Base-by-base conservation (phyloP, 2,888 invertebrate species). In the Helicoverpa assulta region DNA sequence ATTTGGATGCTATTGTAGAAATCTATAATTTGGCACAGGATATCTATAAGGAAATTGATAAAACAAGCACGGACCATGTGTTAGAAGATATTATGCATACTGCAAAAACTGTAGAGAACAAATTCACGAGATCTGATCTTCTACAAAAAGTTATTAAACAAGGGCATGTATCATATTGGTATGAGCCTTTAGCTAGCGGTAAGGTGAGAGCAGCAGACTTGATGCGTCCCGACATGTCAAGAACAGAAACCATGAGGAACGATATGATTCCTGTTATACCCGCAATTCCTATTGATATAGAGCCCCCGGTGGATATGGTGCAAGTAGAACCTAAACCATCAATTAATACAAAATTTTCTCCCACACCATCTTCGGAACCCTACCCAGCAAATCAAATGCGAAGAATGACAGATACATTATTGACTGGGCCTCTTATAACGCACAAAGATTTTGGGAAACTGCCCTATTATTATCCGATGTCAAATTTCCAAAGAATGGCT, bases 21-120 rank as follows among this genome's bases (percentile, higher is more conserved):
- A 90, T 95, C 67, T 95, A 95, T 59, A 93, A 92, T 66, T 80
- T 95, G 77, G 95, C 94, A 1, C 92, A 95, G 88, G 93, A 95
- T 61, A 91, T 95, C 74, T 94, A 93, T 60, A 92, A 90, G 61
- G 94, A 95, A 83, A 86, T 94, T 60, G 92, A 93, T 60, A 89
- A 81, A 61, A 60, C 58, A 10, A 85, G 76, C 5, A 82, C 81
- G 2, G 86, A 89, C 8, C 76, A 75, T 19, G 50, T 82, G 2
- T 26, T 82, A 8, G 76, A 87, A 60, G 87, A 90, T 62, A 70
- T 78, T 1, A 16, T 66, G 14, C 47, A 33, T 47, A 59, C 19
- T 0, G 29, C 7, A 5, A 58, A 58, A 43, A 21, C 26, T 76
- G 1, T 78, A 71, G 43, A 65, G 29, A 33, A 78, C 62, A 37